Percentiles rank a stretch among this genome's conserved stretches.
phyloP scores from a whole-genome alignment of 1,140 invertebrate genomes.

The Sinella curviseta region DNA sequence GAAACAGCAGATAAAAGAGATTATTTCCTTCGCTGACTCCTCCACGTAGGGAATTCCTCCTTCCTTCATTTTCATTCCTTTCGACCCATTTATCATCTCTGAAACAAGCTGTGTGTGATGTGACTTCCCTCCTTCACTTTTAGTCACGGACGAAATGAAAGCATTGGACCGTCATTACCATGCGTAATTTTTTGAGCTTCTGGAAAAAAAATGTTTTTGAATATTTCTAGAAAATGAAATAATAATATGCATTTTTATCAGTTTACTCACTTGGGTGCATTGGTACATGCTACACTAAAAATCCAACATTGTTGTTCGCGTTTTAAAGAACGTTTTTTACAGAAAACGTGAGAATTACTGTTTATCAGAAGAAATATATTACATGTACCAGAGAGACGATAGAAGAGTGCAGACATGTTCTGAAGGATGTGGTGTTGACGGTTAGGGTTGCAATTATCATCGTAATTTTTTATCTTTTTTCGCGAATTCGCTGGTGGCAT shows the following conservation, averaged over 20 bases:
- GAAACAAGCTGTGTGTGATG: constrained; percentile 11
- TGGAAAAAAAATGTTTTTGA: background rate
- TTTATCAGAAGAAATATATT: background rate
- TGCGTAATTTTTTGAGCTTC: constrained; percentile 1
- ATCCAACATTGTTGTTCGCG: no score
- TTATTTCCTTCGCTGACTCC: background rate
- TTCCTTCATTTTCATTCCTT: background rate
- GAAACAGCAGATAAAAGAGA: background rate
- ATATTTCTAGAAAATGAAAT: background rate
- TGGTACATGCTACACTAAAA: background rate
- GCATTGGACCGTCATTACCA: background rate
- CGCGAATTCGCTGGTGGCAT: background rate
- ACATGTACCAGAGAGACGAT: background rate
- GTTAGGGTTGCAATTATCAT: background rate
- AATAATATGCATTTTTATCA: background rate
- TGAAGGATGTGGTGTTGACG: background rate
- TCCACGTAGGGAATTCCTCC: background rate
- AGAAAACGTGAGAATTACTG: background rate
- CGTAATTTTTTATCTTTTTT: background rate
- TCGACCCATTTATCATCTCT: background rate
- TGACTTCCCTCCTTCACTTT: constrained; percentile 22
- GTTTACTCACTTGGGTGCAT: constrained; percentile 9
- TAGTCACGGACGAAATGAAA: background rate
- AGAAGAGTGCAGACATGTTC: background rate
- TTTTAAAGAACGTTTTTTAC: background rate